Evolutionary conservation across 2,113 vertebrate species (phyloP).

Genomic region (Pachypanchax playfairii): DNA sequence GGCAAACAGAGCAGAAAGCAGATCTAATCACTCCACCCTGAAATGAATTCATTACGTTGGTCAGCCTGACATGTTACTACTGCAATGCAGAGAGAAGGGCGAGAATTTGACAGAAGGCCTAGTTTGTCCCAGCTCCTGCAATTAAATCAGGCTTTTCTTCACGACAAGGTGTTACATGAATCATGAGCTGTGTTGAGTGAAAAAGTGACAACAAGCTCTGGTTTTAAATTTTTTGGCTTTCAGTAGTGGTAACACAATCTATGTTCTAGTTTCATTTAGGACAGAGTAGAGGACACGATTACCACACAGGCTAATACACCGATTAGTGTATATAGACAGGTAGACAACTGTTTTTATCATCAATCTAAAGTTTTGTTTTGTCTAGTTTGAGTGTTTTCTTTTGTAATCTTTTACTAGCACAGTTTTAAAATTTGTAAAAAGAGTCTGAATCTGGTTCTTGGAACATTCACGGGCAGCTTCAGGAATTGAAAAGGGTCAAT

Average conservation of each 20-base stretch:
- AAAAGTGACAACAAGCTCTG: not conserved
- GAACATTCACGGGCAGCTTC: no score
- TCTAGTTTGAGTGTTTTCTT: no score
- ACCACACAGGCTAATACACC: no score
- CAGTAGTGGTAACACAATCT: not conserved
- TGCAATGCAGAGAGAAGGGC: constrained; percentile 66
- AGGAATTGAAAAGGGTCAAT: no score
- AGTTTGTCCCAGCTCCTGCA: constrained; percentile 38
- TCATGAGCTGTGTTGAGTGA: constrained; percentile 5
- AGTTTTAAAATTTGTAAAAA: no score
- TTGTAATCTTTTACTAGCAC: no score
- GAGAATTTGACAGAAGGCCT: constrained; percentile 21
- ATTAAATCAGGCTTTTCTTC: constrained; percentile 60
- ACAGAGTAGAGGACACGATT: no score
- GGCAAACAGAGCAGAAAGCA: constrained; percentile 48
- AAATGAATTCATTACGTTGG: constrained; percentile 73
- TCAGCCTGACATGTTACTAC: constrained; percentile 39
- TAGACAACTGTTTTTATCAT: no score
- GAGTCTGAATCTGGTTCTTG: no score
- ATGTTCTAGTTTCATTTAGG: no score
- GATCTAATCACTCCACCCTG: constrained; percentile 62
- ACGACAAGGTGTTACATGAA: constrained; percentile 25
- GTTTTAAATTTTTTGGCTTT: not conserved
- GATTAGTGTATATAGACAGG: no score
- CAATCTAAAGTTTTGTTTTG: no score